Conservation (phyloP, 2,888 invertebrate genomes). For the Acleris cristana region DNA sequence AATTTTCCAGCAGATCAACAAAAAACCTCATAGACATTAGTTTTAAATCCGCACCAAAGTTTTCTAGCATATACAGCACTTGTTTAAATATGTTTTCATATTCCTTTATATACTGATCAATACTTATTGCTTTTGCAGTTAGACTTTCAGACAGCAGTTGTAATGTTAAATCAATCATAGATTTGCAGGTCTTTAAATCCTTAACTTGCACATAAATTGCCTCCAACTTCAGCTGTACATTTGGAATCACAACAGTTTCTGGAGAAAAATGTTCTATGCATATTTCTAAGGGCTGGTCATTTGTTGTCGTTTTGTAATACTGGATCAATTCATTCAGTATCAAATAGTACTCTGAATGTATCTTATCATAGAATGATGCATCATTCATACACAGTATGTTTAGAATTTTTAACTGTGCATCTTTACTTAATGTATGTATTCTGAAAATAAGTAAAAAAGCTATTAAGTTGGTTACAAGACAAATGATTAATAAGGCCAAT, state of each 20-base stretch:
- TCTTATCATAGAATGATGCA: conserved; percentile 74
- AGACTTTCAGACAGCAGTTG: conserved; percentile 69
- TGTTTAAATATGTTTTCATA: conserved; percentile 53
- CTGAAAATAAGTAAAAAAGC: conserved; percentile 58
- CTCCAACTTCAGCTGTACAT: conserved; percentile 68
- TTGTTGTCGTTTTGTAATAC: conserved; percentile 63
- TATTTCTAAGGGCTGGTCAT: conserved; percentile 43
- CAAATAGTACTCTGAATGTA: conserved; percentile 77
- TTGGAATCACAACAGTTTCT: conserved; percentile 62
- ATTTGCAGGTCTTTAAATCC: conserved; percentile 62
- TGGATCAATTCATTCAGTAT: conserved; percentile 69
- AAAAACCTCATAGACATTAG: conserved; percentile 65
- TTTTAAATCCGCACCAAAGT: conserved; percentile 70
- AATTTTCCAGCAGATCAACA: conserved; percentile 60
- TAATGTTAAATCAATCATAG: conserved; percentile 62
- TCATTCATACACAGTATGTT: conserved; percentile 78
- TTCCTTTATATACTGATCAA: conserved; percentile 50
- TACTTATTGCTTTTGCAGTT: conserved; percentile 59
- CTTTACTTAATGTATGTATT: conserved; percentile 78
- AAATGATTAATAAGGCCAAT: not conserved
- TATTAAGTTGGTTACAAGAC: not conserved
- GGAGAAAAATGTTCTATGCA: conserved; percentile 75
- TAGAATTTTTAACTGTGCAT: conserved; percentile 83
- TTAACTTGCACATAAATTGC: conserved; percentile 69
- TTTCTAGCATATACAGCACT: conserved; percentile 62